Evolutionary conservation across 2,113 vertebrate species (phyloP).

Genomic region (Sorex fumeus): DNA sequence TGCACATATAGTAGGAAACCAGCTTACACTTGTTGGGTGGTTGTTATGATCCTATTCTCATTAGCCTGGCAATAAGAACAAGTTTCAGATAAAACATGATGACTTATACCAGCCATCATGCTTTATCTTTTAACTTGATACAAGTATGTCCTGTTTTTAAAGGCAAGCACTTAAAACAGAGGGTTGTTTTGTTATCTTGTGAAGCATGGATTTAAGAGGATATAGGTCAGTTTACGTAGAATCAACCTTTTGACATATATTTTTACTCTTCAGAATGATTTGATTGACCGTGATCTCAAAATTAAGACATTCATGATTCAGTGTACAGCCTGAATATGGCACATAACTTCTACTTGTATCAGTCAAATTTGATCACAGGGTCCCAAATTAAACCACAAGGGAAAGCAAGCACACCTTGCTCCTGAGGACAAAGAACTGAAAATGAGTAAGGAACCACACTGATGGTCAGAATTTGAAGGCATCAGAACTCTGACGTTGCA

Average conservation of each 20-base stretch:
- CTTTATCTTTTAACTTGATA: too few relatives aligned
- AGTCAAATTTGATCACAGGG: not conserved
- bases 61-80: conserved; percentile 46
- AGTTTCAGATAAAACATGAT: too few relatives aligned
- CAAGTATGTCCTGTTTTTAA: not conserved
- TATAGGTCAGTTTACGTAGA: not conserved
- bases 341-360: not conserved
- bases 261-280: not conserved
- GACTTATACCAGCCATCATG: too few relatives aligned
- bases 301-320: not conserved
- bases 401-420: not conserved
- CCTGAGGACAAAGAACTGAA: not conserved
- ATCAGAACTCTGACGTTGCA: not conserved
- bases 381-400: not conserved
- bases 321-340: not conserved
- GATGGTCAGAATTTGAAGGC: not conserved
- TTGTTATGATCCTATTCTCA: not conserved
- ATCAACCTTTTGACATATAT: not conserved
- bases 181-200: not conserved
- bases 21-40: not conserved
- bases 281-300: conserved; percentile 21
- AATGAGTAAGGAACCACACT: not conserved
- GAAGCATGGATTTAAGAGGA: not conserved
- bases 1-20: not conserved
- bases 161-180: conserved; percentile 19